Conservation (phyloP, 2,888 invertebrate genomes). For the Agrotis exclamationis region DNA sequence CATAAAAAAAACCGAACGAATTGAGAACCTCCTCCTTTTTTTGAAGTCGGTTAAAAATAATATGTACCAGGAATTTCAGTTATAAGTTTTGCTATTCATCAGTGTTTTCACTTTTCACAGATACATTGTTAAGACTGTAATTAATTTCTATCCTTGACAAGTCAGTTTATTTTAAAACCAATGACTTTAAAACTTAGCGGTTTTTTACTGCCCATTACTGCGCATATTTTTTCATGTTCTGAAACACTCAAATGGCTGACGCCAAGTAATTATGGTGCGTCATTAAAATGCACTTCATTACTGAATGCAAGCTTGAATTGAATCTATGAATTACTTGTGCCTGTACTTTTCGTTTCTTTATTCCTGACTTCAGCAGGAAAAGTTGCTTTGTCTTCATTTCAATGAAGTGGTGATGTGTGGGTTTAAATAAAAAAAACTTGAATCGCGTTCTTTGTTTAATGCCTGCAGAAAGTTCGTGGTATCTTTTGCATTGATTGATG, state of each 20-base stretch:
- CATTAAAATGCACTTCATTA: conserved; percentile 57
- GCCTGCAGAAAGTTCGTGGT: neutral
- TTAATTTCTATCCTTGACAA: neutral
- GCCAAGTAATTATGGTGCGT: conserved; percentile 36
- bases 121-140: neutral
- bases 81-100: neutral
- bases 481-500: no score
- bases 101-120: neutral
- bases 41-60: no score
- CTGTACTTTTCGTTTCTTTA: conserved; percentile 9
- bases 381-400: conserved; percentile 15
- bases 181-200: neutral
- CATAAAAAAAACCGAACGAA: no score
- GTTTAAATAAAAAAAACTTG: neutral
- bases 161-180: neutral
- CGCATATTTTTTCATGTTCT: conserved; percentile 35
- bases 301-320: conserved; percentile 23
- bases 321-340: conserved; percentile 37
- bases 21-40: no score
- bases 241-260: conserved; percentile 37
- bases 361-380: neutral
- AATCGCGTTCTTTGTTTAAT: neutral
- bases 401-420: conserved; percentile 1
- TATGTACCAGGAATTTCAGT: no score
- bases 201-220: conserved; percentile 31